Conservation (phyloP, 2,113 vertebrate species). For the Etheostoma cragini region DNA sequence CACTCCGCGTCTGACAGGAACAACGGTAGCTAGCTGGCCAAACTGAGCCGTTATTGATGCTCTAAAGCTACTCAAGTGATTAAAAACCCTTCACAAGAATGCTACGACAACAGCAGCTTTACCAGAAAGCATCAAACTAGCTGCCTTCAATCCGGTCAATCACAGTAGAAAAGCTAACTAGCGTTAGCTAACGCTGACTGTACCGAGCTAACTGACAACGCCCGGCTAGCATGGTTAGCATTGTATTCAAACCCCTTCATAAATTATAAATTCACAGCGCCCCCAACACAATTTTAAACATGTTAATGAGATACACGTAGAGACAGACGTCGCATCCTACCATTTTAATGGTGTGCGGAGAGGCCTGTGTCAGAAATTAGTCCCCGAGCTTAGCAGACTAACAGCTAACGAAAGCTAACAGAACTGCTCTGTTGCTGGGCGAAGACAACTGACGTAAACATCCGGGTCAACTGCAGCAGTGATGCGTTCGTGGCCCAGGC, state of each 20-base stretch:
- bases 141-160: neutral
- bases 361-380: neutral
- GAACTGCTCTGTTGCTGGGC: conserved; percentile 27
- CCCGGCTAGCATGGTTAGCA: conserved; percentile 54
- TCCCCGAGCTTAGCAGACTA: neutral
- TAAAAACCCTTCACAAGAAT: no score
- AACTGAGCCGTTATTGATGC: no score
- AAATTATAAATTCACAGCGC: no score
- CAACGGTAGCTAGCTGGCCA: no score
- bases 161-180: no score
- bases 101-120: no score
- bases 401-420: neutral
- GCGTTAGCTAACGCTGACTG: no score
- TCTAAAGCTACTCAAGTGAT: fast-evolving
- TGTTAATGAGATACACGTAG: fast-evolving
- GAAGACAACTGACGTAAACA: conserved; percentile 32
- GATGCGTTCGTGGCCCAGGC: neutral
- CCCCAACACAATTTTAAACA: fast-evolving
- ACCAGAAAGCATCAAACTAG: fast-evolving
- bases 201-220: conserved; percentile 52
- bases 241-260: neutral
- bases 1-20: no score
- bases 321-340: neutral
- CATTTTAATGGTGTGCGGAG: conserved; percentile 9
- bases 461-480: conserved; percentile 46